These are phyloP conservation scores for Neoitamus cyanurus DNA, from an alignment of 2,888 invertebrate species.

Conservation along the genomic window DNA sequence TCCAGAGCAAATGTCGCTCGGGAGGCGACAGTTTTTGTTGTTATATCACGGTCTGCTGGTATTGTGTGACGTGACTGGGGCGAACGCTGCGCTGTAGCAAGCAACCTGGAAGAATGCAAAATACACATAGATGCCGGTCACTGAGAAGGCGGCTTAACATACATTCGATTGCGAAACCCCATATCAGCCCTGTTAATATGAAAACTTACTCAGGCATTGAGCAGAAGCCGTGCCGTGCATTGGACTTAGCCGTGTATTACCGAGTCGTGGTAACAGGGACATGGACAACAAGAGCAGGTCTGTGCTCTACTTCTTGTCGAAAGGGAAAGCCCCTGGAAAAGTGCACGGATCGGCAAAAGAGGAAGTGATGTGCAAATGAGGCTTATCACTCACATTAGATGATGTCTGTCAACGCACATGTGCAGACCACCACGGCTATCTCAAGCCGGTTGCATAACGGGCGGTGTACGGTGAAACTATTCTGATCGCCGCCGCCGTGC, in stretches of 20 bases:
- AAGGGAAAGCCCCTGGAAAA: background rate
- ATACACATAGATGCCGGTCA: background rate
- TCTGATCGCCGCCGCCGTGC: background rate
- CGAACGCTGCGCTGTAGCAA: background rate
- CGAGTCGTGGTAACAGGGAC: background rate
- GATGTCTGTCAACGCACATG: background rate
- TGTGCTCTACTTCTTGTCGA: background rate
- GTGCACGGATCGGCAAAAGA: background rate
- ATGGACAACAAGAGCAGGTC: background rate
- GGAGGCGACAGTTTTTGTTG: conserved; percentile 9
- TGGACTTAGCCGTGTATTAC: background rate
- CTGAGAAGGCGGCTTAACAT: conserved; percentile 11
- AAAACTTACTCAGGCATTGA: background rate
- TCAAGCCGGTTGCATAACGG: background rate
- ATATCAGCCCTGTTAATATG: background rate
- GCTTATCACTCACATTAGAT: background rate
- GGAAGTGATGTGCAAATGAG: background rate
- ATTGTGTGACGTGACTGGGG: conserved; percentile 27
- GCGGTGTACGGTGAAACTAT: background rate
- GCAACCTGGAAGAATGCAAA: background rate
- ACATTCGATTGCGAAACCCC: conserved; percentile 7
- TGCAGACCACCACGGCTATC: background rate
- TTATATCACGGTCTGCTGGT: conserved; percentile 25
- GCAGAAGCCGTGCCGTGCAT: background rate
- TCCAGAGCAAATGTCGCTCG: background rate